Evolutionary conservation across 23 tunicate genomes (phyloP).

Genomic region (Oikopleura vanhoeffeni): DNA sequence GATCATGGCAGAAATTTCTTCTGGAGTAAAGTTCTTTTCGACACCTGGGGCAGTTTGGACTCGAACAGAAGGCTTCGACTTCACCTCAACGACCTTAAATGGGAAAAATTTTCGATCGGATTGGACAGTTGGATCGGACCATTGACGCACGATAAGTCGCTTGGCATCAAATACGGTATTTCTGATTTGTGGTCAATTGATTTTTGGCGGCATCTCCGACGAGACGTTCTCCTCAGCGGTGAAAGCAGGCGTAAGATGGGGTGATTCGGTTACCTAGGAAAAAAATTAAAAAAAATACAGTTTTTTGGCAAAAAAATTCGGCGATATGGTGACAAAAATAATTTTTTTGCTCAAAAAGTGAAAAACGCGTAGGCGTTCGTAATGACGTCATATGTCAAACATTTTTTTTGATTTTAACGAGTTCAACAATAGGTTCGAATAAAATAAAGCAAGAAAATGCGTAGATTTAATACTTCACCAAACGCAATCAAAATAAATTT

Average conservation of each 20-base stretch:
- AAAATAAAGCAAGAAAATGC: too few relatives aligned
- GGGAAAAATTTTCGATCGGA: constrained; percentile 66
- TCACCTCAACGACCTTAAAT: constrained; percentile 30
- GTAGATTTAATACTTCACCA: too few relatives aligned
- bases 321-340: too few relatives aligned
- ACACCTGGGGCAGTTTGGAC: constrained; percentile 35
- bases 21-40: constrained; percentile 58
- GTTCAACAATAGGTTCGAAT: too few relatives aligned
- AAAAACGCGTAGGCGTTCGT: too few relatives aligned
- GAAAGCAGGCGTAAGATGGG: constrained; percentile 53
- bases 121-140: constrained; percentile 35
- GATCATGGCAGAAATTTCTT: constrained; percentile 96
- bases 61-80: constrained; percentile 43
- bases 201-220: constrained; percentile 99
- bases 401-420: too few relatives aligned
- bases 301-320: too few relatives aligned
- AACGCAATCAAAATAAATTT: too few relatives aligned
- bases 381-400: too few relatives aligned
- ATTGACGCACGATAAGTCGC: constrained; percentile 62
- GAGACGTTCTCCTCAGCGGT: constrained; percentile 36
- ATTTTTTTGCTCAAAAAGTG: too few relatives aligned
- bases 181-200: constrained; percentile 72
- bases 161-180: constrained; percentile 91
- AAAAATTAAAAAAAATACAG: too few relatives aligned
- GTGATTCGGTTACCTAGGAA: constrained; percentile 71